These are phyloP conservation scores for Nomia melanderi DNA, from an alignment of 1,140 invertebrate species.

Conservation along the genomic window DNA sequence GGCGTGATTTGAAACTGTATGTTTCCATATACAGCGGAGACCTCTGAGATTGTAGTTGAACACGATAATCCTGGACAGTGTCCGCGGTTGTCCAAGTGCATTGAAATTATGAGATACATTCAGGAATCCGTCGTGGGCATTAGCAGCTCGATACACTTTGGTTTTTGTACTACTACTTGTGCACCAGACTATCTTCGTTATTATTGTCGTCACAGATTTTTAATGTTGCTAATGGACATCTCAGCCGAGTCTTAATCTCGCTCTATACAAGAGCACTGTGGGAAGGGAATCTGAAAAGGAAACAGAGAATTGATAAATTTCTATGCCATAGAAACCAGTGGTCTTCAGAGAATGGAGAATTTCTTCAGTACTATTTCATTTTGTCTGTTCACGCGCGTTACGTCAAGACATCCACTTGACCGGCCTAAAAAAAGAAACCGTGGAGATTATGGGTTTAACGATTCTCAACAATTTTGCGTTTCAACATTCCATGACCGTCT, in stretches of 20 bases:
- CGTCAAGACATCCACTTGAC: no score
- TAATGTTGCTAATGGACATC: constrained; percentile 26
- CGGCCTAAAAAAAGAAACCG: no score
- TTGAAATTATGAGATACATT: constrained; percentile 31
- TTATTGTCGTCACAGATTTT: constrained; percentile 19
- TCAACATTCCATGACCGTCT: neutral
- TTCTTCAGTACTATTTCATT: no score
- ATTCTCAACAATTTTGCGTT: neutral
- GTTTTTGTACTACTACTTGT: constrained; percentile 36
- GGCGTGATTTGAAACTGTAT: no score
- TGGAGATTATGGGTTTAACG: neutral
- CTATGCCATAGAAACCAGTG: no score
- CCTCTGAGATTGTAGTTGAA: neutral
- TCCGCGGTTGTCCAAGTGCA: neutral
- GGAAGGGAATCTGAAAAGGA: neutral
- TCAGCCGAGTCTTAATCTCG: neutral
- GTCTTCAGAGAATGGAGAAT: no score
- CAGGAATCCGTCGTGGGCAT: constrained; percentile 45
- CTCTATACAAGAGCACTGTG: neutral
- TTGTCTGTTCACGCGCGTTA: no score
- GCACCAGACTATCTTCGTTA: constrained; percentile 32
- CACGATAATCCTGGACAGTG: neutral
- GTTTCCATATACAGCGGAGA: no score
- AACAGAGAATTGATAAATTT: no score
- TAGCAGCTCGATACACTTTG: constrained; percentile 44